phyloP scores from a whole-genome alignment of 2,113 vertebrate species.

The Chlamydotis undulata region DNA sequence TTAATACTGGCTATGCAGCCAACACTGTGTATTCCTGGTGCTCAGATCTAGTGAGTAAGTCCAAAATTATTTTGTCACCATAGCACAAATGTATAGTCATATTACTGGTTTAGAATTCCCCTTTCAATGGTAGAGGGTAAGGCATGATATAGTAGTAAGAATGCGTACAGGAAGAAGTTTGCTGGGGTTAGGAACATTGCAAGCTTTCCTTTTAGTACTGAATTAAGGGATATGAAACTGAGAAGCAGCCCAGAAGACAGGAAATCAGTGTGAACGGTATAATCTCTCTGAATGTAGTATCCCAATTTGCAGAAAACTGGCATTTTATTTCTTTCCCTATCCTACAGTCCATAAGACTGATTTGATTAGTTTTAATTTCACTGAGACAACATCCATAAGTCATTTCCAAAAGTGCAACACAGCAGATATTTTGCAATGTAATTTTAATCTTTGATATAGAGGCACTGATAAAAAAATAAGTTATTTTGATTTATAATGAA shows the following conservation, averaged over 20 bases:
- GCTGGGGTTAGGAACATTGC: background rate
- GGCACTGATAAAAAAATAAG: background rate
- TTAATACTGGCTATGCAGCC: background rate
- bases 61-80: background rate
- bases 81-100: background rate
- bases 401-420: background rate
- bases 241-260: background rate
- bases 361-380: background rate
- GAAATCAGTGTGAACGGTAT: background rate
- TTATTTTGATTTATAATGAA: background rate
- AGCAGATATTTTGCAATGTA: background rate
- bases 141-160: background rate
- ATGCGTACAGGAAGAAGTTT: background rate
- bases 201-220: slow-evolving; percentile 3
- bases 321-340: background rate
- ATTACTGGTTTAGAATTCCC: background rate
- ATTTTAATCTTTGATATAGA: background rate
- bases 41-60: background rate
- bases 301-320: background rate
- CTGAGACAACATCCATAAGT: background rate
- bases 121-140: background rate
- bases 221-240: background rate
- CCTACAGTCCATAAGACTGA: background rate
- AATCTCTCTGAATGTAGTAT: background rate
- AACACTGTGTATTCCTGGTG: background rate